phyloP scores from a whole-genome alignment of 30 jellyfish, hydroid and myxozoan species.

The Chironex yamaguchii region DNA sequence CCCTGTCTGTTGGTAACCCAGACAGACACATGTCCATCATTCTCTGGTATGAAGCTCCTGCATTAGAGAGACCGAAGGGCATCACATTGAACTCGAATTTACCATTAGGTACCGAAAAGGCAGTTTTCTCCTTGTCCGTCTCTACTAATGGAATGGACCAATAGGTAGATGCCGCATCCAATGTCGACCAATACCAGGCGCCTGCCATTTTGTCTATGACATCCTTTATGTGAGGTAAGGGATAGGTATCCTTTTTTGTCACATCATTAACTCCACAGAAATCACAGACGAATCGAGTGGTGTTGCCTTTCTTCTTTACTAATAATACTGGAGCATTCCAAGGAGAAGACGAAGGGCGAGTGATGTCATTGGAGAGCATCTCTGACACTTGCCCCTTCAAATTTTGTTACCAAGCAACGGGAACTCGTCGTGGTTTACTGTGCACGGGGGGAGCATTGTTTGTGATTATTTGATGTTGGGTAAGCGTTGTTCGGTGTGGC shows the following conservation, averaged over 20 bases:
- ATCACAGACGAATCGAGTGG: constrained; percentile 45
- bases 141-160: constrained; percentile 54
- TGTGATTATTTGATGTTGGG: constrained; percentile 17
- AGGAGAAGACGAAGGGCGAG: constrained; percentile 61
- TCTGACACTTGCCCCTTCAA: constrained; percentile 13
- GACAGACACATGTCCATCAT: constrained; percentile 64
- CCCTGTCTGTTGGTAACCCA: constrained; percentile 29
- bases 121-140: constrained; percentile 50
- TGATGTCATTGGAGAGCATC: constrained; percentile 44
- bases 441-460: no score
- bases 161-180: constrained; percentile 35
- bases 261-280: constrained; percentile 48
- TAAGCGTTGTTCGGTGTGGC: constrained; percentile 5
- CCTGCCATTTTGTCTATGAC: constrained; percentile 31
- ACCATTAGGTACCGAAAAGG: constrained; percentile 49
- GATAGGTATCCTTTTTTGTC: constrained; percentile 24
- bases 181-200: constrained; percentile 37
- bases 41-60: constrained; percentile 61
- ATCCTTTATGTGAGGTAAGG: constrained; percentile 41
- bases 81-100: constrained; percentile 52
- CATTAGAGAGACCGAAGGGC: constrained; percentile 46
- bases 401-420: constrained; percentile 30
- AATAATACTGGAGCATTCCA: constrained; percentile 57
- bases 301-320: constrained; percentile 40
- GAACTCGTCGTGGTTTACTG: constrained; percentile 41